phyloP scores from a whole-genome alignment of 1,140 invertebrate species.

The Ostrea denselamellosa region DNA sequence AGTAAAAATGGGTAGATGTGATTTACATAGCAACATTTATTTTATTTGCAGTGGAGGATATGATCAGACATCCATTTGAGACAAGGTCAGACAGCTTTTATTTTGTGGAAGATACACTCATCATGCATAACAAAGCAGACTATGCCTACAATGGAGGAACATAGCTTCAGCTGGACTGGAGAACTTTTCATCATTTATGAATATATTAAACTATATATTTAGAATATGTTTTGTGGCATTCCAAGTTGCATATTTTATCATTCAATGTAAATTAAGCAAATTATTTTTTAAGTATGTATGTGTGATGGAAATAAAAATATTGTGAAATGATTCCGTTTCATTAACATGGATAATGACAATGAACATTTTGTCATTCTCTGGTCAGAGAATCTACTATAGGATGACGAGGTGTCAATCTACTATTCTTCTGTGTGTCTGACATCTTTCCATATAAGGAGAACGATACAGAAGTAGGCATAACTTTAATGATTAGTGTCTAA shows the following conservation, averaged over 20 bases:
- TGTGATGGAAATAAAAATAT: background rate
- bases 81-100: constrained; percentile 99
- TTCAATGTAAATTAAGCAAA: background rate
- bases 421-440: too few species aligned
- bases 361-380: too few species aligned
- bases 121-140: constrained; percentile 99
- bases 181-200: background rate
- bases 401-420: too few species aligned
- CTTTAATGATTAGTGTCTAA: too few species aligned
- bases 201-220: background rate
- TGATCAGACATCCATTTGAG: constrained; percentile 97
- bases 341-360: too few species aligned
- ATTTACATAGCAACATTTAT: background rate
- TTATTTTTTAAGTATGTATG: background rate
- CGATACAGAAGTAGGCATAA: too few species aligned
- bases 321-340: background rate
- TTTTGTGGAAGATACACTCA: constrained; percentile 96
- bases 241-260: background rate
- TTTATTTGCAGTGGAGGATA: constrained; percentile 89
- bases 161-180: constrained; percentile 45
- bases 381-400: too few species aligned
- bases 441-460: too few species aligned
- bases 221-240: background rate
- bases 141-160: constrained; percentile 88
- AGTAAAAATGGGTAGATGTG: too few species aligned